Evolutionary conservation across 2,888 invertebrate species (phyloP).

Genomic region (Selenia dentaria): DNA sequence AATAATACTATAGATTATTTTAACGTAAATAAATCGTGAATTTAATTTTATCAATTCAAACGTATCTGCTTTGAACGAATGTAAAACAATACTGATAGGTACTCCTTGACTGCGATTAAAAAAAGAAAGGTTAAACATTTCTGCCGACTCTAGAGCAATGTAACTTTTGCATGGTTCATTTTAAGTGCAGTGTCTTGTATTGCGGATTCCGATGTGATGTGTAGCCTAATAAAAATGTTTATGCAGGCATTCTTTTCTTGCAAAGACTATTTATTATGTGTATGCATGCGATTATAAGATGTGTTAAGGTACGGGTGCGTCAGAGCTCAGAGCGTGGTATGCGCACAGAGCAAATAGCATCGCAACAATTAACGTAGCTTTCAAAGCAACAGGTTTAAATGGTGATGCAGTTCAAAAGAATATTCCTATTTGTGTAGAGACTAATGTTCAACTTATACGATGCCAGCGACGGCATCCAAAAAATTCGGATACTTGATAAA

Average conservation of each 20-base stretch:
- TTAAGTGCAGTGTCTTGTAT: slow-evolving; percentile 76
- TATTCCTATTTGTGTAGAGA: no score
- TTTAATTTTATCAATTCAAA: slow-evolving; percentile 70
- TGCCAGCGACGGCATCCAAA: no score
- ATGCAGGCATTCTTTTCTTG: slow-evolving; percentile 25
- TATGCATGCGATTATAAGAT: slow-evolving; percentile 24
- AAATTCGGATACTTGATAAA: no score
- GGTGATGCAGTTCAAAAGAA: no score
- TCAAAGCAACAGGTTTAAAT: slow-evolving; percentile 60
- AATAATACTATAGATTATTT: slow-evolving; percentile 62
- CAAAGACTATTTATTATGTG: slow-evolving; percentile 27
- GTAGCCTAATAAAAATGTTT: slow-evolving; percentile 46
- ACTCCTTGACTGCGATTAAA: slow-evolving; percentile 65
- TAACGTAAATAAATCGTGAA: slow-evolving; percentile 64
- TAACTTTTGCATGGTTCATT: slow-evolving; percentile 57
- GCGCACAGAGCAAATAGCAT: slow-evolving; percentile 56
- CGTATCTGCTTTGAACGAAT: slow-evolving; percentile 63
- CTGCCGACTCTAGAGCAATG: slow-evolving; percentile 60
- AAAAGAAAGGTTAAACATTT: slow-evolving; percentile 62
- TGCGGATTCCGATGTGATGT: slow-evolving; percentile 53
- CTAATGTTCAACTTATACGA: no score
- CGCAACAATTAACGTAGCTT: slow-evolving; percentile 72
- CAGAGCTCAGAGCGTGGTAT: slow-evolving; percentile 33
- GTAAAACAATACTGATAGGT: slow-evolving; percentile 76
- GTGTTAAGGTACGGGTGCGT: slow-evolving; percentile 16